Evolutionary conservation across 1,140 invertebrate species (phyloP).

Genomic region (Ceratina calcarata): DNA sequence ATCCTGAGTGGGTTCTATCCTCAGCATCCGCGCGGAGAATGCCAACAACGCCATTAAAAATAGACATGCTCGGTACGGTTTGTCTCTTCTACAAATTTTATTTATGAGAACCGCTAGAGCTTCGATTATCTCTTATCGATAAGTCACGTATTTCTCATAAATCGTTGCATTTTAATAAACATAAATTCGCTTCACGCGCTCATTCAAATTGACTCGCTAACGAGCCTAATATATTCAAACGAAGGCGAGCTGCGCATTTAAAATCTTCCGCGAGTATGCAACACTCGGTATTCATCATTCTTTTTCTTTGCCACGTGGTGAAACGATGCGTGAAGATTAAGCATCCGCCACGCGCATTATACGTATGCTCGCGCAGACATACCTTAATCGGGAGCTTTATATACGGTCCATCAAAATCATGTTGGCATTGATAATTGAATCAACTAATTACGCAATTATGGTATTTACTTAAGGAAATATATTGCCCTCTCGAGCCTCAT

Average conservation of each 20-base stretch:
- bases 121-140: background rate
- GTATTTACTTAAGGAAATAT: constrained; percentile 38
- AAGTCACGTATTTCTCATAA: background rate
- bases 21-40: constrained; percentile 43
- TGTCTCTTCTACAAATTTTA: constrained; percentile 17
- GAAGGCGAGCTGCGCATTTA: background rate
- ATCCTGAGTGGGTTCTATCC: constrained; percentile 30
- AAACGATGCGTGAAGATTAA: background rate
- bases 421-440: constrained; percentile 24
- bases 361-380: background rate
- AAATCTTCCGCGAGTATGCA: too few relatives aligned
- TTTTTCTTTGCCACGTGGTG: constrained; percentile 14
- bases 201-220: too few relatives aligned
- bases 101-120: background rate
- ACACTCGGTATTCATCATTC: background rate
- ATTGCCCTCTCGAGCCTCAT: constrained; percentile 37
- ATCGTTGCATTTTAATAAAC: background rate
- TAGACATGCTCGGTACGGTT: constrained; percentile 59
- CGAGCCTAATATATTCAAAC: background rate
- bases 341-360: too few relatives aligned
- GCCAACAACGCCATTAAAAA: constrained; percentile 65
- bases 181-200: background rate
- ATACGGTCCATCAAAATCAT: constrained; percentile 17
- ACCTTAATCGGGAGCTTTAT: background rate
- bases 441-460: constrained; percentile 26